Conservation (phyloP, 2,888 invertebrate species). For the Reticulitermes lucifugus region DNA sequence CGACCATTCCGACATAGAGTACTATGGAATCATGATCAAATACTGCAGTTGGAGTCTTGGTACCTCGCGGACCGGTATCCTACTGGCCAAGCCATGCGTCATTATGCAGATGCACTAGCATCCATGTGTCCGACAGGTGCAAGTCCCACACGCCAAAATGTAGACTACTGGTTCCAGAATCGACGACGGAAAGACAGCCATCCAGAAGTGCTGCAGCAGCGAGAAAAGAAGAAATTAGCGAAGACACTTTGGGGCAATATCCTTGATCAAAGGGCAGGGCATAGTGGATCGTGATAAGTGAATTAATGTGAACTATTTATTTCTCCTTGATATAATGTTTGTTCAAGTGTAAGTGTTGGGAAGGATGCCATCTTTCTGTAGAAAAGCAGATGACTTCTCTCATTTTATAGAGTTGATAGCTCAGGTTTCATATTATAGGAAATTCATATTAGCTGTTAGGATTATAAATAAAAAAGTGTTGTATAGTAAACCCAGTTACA, state of each 20-base stretch:
- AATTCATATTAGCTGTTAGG: background rate
- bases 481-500: too few species aligned
- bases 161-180: conserved; percentile 53
- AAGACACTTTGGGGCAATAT: conserved; percentile 49
- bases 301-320: background rate
- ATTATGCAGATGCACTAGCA: conserved; percentile 48
- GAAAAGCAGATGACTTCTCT: background rate
- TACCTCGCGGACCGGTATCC: conserved; percentile 51
- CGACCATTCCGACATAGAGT: conserved; percentile 50
- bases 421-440: background rate
- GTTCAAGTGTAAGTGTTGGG: background rate
- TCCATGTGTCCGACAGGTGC: conserved; percentile 41
- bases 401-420: background rate
- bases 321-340: background rate
- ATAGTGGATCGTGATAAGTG: conserved; percentile 34
- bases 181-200: conserved; percentile 49
- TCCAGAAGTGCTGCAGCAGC: conserved; percentile 51
- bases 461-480: too few species aligned
- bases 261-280: conserved; percentile 44
- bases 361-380: background rate
- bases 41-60: conserved; percentile 50
- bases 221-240: conserved; percentile 51
- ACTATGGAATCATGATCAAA: conserved; percentile 49
- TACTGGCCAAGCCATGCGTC: conserved; percentile 47
- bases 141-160: conserved; percentile 51